These are phyloP conservation scores for Chrysogorgia sp. DNA, from an alignment of 92 coral and sea anemone genomes.

Conservation along the genomic window DNA sequence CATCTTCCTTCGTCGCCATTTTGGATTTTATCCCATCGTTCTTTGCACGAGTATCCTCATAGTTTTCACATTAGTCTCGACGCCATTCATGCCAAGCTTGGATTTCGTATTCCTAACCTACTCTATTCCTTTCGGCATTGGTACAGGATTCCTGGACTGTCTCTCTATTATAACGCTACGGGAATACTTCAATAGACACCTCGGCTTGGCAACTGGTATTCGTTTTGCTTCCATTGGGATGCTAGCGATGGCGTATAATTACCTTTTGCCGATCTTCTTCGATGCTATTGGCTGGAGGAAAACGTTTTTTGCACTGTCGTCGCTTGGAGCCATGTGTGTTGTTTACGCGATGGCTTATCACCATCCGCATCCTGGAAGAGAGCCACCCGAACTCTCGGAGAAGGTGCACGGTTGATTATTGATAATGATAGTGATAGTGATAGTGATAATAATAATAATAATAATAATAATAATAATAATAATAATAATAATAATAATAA, in stretches of 20 bases:
- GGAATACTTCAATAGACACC: constrained; percentile 9
- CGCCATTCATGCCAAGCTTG: neutral
- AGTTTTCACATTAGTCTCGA: neutral
- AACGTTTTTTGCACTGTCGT: neutral
- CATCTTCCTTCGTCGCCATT: neutral
- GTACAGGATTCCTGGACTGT: neutral
- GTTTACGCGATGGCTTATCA: neutral
- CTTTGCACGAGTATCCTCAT: neutral
- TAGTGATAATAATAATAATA: no score
- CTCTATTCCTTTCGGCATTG: constrained; percentile 13
- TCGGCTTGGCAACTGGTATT: constrained; percentile 15
- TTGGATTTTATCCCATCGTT: neutral
- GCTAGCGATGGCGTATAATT: neutral
- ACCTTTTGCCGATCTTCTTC: constrained; percentile 1
- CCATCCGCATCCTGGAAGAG: neutral
- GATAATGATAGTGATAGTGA: no score
- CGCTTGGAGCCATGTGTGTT: neutral
- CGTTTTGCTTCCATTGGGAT: neutral
- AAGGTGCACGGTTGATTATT: no score
- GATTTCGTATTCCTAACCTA: neutral
- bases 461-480: no score
- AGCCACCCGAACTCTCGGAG: no score
- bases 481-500: no score
- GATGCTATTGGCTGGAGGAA: constrained; percentile 2
- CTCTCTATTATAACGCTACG: constrained; percentile 6